Conservation (phyloP, 1,140 invertebrate species). For the Papilio xuthus region DNA sequence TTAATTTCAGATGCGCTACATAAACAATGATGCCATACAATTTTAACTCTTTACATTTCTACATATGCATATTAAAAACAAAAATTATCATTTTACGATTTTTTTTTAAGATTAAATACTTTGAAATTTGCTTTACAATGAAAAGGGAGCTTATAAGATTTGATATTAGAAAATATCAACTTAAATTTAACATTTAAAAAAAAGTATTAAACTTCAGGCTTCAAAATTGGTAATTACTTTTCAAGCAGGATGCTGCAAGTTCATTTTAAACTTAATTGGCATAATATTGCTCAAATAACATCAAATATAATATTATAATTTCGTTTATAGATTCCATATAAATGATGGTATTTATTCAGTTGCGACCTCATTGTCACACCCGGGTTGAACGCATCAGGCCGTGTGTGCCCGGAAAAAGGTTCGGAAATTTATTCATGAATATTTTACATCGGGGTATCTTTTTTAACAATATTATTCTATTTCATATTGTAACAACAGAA, state of each 20-base stretch:
- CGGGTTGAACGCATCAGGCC: neutral
- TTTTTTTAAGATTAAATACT: too few relatives aligned
- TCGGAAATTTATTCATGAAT: constrained; percentile 7
- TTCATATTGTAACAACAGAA: constrained; percentile 1
- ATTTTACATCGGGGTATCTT: neutral
- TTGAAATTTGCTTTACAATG: too few relatives aligned
- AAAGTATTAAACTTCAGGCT: neutral
- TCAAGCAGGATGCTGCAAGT: too few relatives aligned
- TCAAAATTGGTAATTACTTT: neutral
- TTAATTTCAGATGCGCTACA: neutral
- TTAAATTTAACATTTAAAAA: neutral
- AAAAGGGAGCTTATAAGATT: neutral
- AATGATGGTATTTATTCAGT: neutral
- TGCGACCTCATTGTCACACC: constrained; percentile 2
- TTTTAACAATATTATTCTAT: constrained; percentile 16
- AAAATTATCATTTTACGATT: neutral
- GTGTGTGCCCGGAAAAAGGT: neutral
- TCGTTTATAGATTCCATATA: neutral
- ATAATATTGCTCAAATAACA: neutral
- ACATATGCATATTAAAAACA: constrained; percentile 1
- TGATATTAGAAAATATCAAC: neutral
- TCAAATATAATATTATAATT: too few relatives aligned
- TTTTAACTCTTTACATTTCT: neutral
- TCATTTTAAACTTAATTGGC: too few relatives aligned
- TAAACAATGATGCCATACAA: constrained; percentile 3